Evolutionary conservation across 2,888 invertebrate genomes (phyloP).

Genomic region (Tiphia femorata): DNA sequence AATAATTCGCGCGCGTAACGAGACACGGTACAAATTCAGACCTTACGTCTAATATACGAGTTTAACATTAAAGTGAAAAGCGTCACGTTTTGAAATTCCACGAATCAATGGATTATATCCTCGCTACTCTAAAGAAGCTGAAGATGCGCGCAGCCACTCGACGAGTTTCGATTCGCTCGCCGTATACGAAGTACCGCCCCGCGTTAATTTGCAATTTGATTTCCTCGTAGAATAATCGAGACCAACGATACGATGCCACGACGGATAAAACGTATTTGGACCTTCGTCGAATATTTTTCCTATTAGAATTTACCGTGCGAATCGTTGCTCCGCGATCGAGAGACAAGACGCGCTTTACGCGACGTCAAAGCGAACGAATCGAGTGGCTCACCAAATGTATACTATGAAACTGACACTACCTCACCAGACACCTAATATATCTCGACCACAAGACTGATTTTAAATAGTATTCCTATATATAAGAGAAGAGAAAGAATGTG

Average conservation of each 20-base stretch:
- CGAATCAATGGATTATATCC: constrained; percentile 34
- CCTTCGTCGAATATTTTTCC: no score
- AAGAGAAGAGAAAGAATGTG: constrained; percentile 33
- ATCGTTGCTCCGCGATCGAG: background rate
- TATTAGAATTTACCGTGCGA: background rate
- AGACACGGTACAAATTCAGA: constrained; percentile 67
- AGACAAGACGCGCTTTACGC: background rate
- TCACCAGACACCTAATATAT: constrained; percentile 68
- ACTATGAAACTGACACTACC: constrained; percentile 68
- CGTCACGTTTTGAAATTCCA: constrained; percentile 28
- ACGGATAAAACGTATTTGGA: no score
- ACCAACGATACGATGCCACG: no score
- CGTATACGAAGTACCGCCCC: no score
- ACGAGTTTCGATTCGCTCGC: no score
- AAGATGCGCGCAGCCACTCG: no score
- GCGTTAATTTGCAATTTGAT: no score
- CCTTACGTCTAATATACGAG: constrained; percentile 53
- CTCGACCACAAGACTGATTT: constrained; percentile 69
- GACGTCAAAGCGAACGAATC: constrained; percentile 24
- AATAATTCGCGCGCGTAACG: constrained; percentile 42
- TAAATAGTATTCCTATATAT: constrained; percentile 67
- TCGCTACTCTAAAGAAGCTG: constrained; percentile 38
- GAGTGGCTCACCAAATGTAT: constrained; percentile 62
- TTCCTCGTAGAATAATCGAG: no score
- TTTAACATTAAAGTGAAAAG: no score